Evolutionary conservation across 2,797 vertebrate species (phyloP), one percentile per base, ranked within the genome.

Genomic region (Characodon lateralis): DNA sequence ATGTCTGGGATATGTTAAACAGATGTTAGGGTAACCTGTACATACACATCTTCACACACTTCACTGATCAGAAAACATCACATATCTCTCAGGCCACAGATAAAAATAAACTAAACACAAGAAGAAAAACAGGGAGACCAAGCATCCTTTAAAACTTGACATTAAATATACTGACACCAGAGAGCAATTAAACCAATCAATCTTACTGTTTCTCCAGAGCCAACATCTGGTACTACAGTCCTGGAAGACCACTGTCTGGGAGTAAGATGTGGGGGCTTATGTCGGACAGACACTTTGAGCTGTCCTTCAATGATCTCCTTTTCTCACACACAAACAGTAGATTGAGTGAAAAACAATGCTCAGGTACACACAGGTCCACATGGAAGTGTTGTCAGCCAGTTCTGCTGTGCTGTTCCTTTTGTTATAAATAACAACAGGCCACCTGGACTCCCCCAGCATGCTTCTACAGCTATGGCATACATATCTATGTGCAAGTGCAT

Each of bases 201-300:
- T 99, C 98, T 97, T 97, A 95, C 93, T 88, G 86, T 95, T 95
- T 96, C 96, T 96, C 95, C 92, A 94, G 93, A 97, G 94, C 92
- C 96, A 98, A 97, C 97, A 98, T 97, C 98, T 98, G 98, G 97
- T 97, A 96, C 96, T 96, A 96, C 95, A 96, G 96, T 97, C 97
- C 96, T 96, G 93, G 92, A 95, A 94, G 96, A 96, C 96, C 95
- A 91, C 94, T 93, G 94, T 92, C 92, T 91, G 63, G 79, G 65
- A 74, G 85, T 86, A 84, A 79, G 83, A 87, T 71, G 72, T 78
- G 89, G 74, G 86, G 79, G 69, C 48, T 78, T 71, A 78, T 73
- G 78, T 63, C 85, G 87, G 88, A 85, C 74, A 72, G 92, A 96
- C 96, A 96, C 96, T 97, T 97, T 96, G 95, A 96, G 95, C 96